phyloP scores from a whole-genome alignment of 1,140 invertebrate species.

The Steinernema khuongi region DNA sequence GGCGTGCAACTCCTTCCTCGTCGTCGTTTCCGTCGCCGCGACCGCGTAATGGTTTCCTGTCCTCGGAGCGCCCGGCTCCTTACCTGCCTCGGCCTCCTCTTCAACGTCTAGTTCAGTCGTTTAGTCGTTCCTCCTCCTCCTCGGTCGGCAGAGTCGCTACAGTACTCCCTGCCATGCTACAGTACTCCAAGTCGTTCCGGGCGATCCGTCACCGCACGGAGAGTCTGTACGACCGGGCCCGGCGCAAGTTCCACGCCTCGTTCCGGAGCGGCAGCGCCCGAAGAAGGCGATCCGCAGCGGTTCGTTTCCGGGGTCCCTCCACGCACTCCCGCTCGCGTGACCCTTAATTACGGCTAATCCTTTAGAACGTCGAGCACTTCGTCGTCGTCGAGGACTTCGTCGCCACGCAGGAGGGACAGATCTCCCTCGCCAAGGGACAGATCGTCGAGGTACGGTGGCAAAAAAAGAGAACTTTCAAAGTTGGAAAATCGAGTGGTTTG shows the following conservation, averaged over 20 bases:
- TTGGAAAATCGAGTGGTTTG: no score
- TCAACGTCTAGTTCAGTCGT: neutral
- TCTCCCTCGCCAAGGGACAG: neutral
- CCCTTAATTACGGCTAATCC: neutral
- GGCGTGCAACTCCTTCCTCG: constrained; percentile 19
- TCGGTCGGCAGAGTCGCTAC: neutral
- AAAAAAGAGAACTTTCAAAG: no score
- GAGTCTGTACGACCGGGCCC: constrained; percentile 31
- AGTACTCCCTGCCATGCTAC: constrained; percentile 24
- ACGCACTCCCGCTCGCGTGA: neutral
- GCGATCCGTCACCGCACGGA: constrained; percentile 31
- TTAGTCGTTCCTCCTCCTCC: neutral
- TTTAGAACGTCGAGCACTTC: constrained; percentile 15
- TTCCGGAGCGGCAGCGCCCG: constrained; percentile 27
- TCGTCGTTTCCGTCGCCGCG: constrained; percentile 15
- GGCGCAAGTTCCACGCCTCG: constrained; percentile 27
- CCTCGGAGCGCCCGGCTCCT: neutral
- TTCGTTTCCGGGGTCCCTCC: neutral
- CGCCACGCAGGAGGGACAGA: neutral
- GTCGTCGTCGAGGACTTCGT: neutral
- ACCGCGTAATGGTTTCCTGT: constrained; percentile 23
- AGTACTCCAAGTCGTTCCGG: constrained; percentile 37
- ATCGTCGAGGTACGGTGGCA: neutral
- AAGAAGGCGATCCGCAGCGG: neutral
- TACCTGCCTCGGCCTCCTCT: constrained; percentile 2